phyloP scores from a whole-genome alignment of 2,113 vertebrate species.

The Notothenia coriiceps region DNA sequence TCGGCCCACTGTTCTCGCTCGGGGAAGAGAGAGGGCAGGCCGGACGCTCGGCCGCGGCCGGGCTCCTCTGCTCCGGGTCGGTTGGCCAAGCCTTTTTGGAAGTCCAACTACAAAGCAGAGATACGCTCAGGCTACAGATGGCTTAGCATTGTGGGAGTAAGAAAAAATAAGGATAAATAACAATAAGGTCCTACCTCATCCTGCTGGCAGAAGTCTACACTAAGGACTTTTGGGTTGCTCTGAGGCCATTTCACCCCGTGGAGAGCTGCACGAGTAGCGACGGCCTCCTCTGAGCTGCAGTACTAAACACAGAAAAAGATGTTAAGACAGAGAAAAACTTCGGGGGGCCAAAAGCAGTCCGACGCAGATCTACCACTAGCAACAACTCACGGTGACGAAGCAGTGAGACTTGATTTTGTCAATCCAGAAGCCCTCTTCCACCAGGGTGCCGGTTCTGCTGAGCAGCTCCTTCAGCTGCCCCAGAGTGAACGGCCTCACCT shows the following conservation, averaged over 20 bases:
- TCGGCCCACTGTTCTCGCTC: conserved; percentile 83
- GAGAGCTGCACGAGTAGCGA: conserved; percentile 88
- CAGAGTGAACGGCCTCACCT: conserved; percentile 94
- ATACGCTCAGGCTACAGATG: neutral
- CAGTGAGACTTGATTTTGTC: conserved; percentile 96
- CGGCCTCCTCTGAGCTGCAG: conserved; percentile 88
- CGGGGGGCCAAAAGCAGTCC: neutral
- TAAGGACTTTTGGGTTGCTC: conserved; percentile 93
- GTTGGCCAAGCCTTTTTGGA: conserved; percentile 89
- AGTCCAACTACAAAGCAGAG: conserved; percentile 86
- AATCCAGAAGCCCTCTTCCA: conserved; percentile 94
- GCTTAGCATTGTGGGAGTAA: neutral
- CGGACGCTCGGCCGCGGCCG: conserved; percentile 45
- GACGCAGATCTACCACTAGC: neutral
- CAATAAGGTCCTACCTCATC: conserved; percentile 86
- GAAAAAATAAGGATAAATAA: neutral
- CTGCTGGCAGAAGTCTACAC: conserved; percentile 92
- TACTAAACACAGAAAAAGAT: conserved; percentile 81
- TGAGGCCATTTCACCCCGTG: conserved; percentile 95
- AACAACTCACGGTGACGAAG: conserved; percentile 89
- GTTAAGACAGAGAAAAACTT: neutral
- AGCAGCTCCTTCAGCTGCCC: conserved; percentile 93
- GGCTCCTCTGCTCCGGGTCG: conserved; percentile 75
- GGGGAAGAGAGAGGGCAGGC: conserved; percentile 69
- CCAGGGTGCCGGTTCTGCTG: conserved; percentile 87